These are phyloP conservation scores for Speoplatyrhinus poulsoni DNA, from an alignment of 2,113 vertebrate genomes.

Conservation along the genomic window DNA sequence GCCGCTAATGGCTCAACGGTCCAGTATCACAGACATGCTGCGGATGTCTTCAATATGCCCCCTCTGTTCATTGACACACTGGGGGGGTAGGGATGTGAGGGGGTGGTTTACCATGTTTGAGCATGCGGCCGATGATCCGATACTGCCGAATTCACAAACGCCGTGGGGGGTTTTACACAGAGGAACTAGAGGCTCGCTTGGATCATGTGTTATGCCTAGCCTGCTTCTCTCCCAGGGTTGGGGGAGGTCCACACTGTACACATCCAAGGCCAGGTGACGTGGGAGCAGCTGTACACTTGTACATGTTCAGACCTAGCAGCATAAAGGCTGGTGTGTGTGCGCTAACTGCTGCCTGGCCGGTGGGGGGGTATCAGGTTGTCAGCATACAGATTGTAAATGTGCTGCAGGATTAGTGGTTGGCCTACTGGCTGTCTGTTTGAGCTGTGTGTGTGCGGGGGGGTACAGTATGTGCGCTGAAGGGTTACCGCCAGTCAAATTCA, in stretches of 20 bases:
- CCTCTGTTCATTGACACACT: slow-evolving; percentile 57
- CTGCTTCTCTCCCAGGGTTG: slow-evolving; percentile 13
- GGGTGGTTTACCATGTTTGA: slow-evolving; percentile 27
- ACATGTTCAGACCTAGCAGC: slow-evolving; percentile 26
- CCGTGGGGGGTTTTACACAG: slow-evolving; percentile 37
- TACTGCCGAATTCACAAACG: slow-evolving; percentile 26
- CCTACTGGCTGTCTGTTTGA: slow-evolving; percentile 45
- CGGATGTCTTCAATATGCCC: slow-evolving; percentile 64
- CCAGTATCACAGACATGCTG: slow-evolving; percentile 61
- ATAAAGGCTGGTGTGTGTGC: slow-evolving; percentile 37
- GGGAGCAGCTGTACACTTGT: slow-evolving; percentile 48
- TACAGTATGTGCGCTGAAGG: background rate
- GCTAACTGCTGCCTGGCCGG: slow-evolving; percentile 14
- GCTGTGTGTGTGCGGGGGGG: slow-evolving; percentile 26
- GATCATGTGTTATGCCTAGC: slow-evolving; percentile 24
- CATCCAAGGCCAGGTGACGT: slow-evolving; percentile 73
- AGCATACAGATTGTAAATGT: slow-evolving; percentile 58
- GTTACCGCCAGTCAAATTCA: slow-evolving; percentile 32
- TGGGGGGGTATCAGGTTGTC: slow-evolving; percentile 57
- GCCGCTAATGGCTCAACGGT: slow-evolving; percentile 56
- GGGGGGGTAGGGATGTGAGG: background rate
- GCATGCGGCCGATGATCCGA: slow-evolving; percentile 35
- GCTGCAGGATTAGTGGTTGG: slow-evolving; percentile 53
- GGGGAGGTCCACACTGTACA: slow-evolving; percentile 49
- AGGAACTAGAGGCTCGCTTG: slow-evolving; percentile 25